Base-by-base conservation (phyloP, 2,113 vertebrate species). In the Mustela lutreola region DNA sequence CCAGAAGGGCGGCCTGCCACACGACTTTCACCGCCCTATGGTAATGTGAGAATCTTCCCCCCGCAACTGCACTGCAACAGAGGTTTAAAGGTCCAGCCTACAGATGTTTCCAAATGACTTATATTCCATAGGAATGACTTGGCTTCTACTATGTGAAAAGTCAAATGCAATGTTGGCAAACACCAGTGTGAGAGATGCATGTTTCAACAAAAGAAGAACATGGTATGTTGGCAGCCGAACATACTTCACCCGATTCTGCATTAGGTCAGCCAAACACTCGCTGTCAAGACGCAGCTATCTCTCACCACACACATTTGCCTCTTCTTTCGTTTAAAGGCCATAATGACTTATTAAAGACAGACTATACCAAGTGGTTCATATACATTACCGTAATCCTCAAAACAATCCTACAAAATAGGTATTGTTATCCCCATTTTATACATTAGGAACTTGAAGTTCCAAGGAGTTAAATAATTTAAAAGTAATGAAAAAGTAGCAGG, bases 121-220 rank as follows among this genome's bases (percentile, higher is more conserved):
- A 80, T 5, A 48, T 24, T 76, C 79, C 60, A 60, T 2, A 86
- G 28, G 81, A 88, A 97, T 89, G 71, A 91, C 45, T 15, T 91
- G 91, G 89, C 91, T 94, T 70, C 85, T 92, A 42, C 50, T 39
- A 53, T 26, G 62, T 56, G 58, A 96, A 50, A 96, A 93, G 71
- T 84, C 50, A 92, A 88, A 81, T 14, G 26, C 70, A 89, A 80
- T 28, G 31, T 1, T 97, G 80, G 86, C 89, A 95, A 95, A 96
- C n/a, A 89, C 50, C n/a, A 63, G 50, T 19, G 9, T 78, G 53
- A 92, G 53, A 81, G 80, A 81, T 91, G 12, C 96, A 95, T 93
- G 88, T 97, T 93, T 95, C 76, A 88, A 96, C 94, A 96, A 86
- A 80, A 82, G 60, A 76, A 85, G 62, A 92, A 60, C 81, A 76